Conservation (phyloP, 2,888 invertebrate species). For the Encarsia formosa region DNA sequence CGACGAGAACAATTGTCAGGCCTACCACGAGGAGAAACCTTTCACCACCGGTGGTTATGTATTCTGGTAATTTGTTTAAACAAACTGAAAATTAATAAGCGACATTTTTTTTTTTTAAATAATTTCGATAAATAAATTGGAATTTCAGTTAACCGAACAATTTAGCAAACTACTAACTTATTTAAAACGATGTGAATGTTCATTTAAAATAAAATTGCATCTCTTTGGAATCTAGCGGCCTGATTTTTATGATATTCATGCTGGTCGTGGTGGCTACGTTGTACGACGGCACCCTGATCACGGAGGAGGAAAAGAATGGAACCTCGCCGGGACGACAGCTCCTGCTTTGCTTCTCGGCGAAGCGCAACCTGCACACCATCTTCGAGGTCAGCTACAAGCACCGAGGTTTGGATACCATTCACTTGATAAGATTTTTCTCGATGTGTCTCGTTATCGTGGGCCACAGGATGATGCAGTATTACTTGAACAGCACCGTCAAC, state of each 20-base stretch:
- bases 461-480: constrained; percentile 35
- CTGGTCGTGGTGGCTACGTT: constrained; percentile 13
- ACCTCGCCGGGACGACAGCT: constrained; percentile 22
- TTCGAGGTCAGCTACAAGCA: constrained; percentile 30
- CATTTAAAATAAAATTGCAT: neutral
- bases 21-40: constrained; percentile 29
- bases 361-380: constrained; percentile 34
- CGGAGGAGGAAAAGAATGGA: constrained; percentile 6
- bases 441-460: constrained; percentile 32
- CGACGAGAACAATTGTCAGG: constrained; percentile 33
- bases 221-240: no score
- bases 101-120: no score
- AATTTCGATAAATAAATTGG: no score
- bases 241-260: no score
- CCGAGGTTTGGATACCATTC: constrained; percentile 38
- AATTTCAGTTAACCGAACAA: no score
- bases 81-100: no score
- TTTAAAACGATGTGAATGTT: neutral
- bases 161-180: neutral
- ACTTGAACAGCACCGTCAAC: constrained; percentile 15
- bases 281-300: constrained; percentile 16
- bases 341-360: constrained; percentile 39
- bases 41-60: constrained; percentile 29
- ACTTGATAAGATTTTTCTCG: constrained; percentile 33
- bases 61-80: constrained; percentile 30